Conservation (phyloP, 2,113 vertebrate genomes). For the Lanius ludovicianus region DNA sequence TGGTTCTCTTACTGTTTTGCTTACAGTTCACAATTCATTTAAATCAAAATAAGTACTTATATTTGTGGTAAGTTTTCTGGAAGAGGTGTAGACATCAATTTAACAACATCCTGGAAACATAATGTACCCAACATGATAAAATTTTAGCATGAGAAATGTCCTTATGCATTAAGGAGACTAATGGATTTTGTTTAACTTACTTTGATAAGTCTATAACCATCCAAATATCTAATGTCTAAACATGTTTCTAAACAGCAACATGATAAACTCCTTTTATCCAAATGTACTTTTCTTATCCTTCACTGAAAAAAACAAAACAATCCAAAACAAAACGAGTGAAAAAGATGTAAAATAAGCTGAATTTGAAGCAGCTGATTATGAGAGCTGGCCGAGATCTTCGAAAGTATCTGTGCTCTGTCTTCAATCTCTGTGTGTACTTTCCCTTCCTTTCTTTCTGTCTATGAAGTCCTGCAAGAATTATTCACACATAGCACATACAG, state of each 20-base stretch:
- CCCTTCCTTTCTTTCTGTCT: background rate
- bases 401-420: background rate
- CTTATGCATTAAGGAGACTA: background rate
- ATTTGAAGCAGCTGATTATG: background rate
- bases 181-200: background rate
- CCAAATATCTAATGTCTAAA: background rate
- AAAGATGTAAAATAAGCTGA: background rate
- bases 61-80: background rate
- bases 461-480: background rate
- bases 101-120: background rate
- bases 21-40: background rate
- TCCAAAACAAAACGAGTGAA: background rate
- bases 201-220: background rate
- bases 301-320: background rate
- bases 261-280: background rate
- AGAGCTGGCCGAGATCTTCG: background rate
- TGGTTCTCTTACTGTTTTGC: background rate
- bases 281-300: background rate
- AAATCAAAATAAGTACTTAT: background rate
- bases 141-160: background rate
- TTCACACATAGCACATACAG: background rate
- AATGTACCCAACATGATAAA: background rate
- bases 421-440: background rate
- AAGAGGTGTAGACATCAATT: background rate
- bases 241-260: background rate